Percentiles rank a stretch among this genome's conserved stretches.
phyloP scores from a whole-genome alignment of 2,113 vertebrate species.

The Brachypodius melanocephalos region DNA sequence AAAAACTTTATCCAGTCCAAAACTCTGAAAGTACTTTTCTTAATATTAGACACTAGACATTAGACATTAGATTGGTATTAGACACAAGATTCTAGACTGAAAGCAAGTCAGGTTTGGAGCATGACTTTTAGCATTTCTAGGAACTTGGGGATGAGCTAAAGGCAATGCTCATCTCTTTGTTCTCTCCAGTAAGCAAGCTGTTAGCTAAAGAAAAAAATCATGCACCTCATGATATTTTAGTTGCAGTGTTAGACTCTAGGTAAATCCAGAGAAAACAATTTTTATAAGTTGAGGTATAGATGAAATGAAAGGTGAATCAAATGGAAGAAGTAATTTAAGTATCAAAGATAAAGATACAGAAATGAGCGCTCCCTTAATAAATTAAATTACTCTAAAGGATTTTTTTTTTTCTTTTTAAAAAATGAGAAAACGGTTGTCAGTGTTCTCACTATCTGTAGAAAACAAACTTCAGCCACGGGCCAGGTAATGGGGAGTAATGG shows the following conservation, averaged over 20 bases:
- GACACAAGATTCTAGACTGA: background rate
- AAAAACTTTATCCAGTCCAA: background rate
- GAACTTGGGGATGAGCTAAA: background rate
- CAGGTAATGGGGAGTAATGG: background rate
- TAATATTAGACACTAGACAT: background rate
- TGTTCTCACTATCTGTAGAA: background rate
- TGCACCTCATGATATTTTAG: background rate
- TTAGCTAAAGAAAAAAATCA: background rate
- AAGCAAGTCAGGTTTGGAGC: background rate
- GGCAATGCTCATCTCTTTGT: background rate
- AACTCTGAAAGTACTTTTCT: background rate
- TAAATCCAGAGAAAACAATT: background rate
- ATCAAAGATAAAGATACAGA: background rate
- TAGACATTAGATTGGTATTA: background rate
- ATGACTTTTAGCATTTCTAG: background rate
- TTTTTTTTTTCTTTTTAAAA: background rate
- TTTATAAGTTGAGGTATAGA: background rate
- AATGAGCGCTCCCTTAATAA: background rate
- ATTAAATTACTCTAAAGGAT: background rate
- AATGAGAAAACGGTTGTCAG: background rate
- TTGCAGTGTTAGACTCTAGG: background rate
- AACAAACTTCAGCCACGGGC: background rate
- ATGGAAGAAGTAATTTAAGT: background rate
- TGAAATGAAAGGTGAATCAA: background rate
- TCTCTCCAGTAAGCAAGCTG: background rate